Percentiles rank a stretch among this genome's conserved stretches.
phyloP scores from a whole-genome alignment of 2,888 invertebrate species.

The Sipha maydis region DNA sequence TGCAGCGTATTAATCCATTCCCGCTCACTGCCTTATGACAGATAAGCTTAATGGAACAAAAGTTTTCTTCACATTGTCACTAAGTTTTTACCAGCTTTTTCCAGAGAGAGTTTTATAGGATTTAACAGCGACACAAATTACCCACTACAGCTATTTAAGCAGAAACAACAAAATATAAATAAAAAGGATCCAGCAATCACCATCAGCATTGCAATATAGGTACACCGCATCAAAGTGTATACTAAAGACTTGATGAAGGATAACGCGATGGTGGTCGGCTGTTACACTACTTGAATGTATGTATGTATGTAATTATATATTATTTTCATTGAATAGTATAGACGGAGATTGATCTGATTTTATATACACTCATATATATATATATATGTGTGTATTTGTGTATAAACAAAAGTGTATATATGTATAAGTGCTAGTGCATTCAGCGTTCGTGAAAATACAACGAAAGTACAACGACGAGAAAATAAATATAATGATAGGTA shows the following conservation, averaged over 20 bases:
- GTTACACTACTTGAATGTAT: neutral
- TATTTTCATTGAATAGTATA: neutral
- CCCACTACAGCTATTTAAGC: conserved; percentile 30
- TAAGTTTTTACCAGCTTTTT: conserved; percentile 53
- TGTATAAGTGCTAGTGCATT: neutral
- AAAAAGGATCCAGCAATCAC: neutral
- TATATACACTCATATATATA: neutral
- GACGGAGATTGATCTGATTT: neutral
- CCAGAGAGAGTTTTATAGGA: conserved; percentile 50
- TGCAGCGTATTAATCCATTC: conserved; percentile 25
- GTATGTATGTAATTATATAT: neutral
- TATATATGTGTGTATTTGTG: neutral
- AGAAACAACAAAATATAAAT: conserved; percentile 29
- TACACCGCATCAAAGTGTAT: too few relatives aligned
- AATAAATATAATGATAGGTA: neutral
- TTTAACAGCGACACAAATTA: conserved; percentile 54
- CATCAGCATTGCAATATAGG: neutral
- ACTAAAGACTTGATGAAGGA: neutral
- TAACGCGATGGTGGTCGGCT: neutral
- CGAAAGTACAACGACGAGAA: conserved; percentile 1
- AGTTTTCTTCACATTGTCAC: conserved; percentile 37
- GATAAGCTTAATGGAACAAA: conserved; percentile 61
- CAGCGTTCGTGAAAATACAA: too few relatives aligned
- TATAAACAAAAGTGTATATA: too few relatives aligned
- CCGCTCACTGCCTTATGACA: conserved; percentile 11